A percentile compares a stretch with the other conserved stretches of the same genome.
These are phyloP conservation scores for Sebastes kiyomatsui DNA, from an alignment of 2,797 vertebrate genomes.

Conservation along the genomic window DNA sequence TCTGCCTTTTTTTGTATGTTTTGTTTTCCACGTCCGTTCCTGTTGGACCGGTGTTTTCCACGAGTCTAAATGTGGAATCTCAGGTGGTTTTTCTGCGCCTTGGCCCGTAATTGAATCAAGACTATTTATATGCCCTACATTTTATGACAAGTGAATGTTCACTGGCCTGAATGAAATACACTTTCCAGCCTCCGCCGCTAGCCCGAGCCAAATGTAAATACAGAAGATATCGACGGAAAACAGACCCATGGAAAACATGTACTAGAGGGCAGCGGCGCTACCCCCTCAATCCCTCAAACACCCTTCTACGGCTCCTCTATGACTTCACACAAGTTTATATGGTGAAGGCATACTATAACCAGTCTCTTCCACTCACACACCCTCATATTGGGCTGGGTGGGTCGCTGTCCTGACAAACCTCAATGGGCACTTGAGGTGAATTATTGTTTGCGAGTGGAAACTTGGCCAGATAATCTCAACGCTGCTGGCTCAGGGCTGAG, in stretches of 20 bases:
- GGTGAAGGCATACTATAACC: conserved; percentile 37
- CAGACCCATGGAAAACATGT: conserved; percentile 70
- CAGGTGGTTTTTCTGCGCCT: conserved; percentile 71
- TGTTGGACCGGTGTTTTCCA: conserved; percentile 50
- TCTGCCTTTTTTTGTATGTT: conserved; percentile 15
- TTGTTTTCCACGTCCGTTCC: conserved; percentile 41
- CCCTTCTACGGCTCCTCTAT: conserved; percentile 35
- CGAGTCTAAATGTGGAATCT: conserved; percentile 67
- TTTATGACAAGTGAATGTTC: conserved; percentile 76
- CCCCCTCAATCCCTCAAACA: conserved; percentile 14
- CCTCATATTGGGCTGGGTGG: conserved; percentile 62
- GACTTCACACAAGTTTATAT: conserved; percentile 36
- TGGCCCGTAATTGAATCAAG: conserved; percentile 69
- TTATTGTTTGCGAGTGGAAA: conserved; percentile 87
- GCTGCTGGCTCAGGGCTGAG: conserved; percentile 80
- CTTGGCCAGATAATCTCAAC: conserved; percentile 78
- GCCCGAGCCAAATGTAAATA: conserved; percentile 76
- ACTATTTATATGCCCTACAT: conserved; percentile 73
- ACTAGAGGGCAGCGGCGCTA: conserved; percentile 34
- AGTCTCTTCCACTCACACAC: conserved; percentile 40
- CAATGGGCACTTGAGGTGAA: conserved; percentile 82
- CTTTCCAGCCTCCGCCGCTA: conserved; percentile 61
- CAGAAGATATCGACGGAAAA: conserved; percentile 75
- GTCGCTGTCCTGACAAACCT: conserved; percentile 62
- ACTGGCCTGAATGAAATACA: conserved; percentile 76